Conservation (phyloP, 2,888 invertebrate genomes). For the Ophion obscuratus region DNA sequence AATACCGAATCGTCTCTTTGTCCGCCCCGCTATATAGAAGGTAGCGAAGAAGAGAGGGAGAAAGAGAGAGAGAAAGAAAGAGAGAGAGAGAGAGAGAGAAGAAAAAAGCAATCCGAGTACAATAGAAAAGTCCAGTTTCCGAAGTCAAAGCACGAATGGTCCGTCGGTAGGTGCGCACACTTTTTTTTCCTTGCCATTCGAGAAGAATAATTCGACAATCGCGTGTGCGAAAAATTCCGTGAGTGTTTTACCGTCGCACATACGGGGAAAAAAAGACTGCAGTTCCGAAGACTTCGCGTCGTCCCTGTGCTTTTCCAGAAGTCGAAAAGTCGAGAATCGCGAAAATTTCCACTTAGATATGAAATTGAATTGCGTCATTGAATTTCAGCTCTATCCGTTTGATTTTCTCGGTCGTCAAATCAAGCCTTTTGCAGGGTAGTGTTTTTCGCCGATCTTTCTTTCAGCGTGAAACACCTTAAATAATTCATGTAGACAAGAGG, state of each 20-base stretch:
- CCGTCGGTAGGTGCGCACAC: slow-evolving; percentile 38
- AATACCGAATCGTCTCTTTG: slow-evolving; percentile 61
- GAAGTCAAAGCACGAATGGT: slow-evolving; percentile 65
- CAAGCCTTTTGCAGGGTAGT: background rate
- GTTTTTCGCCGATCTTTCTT: background rate
- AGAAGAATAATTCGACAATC: slow-evolving; percentile 55
- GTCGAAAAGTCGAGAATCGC: slow-evolving; percentile 1
- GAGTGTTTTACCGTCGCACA: background rate
- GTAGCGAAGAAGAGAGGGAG: slow-evolving; percentile 23
- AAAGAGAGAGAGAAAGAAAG: background rate
- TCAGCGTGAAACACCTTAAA: slow-evolving; percentile 6
- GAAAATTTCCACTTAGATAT: background rate
- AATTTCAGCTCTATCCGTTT: background rate
- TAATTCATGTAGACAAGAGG: slow-evolving; percentile 38
- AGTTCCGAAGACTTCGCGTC: background rate
- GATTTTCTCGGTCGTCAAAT: background rate
- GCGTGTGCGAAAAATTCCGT: slow-evolving; percentile 53
- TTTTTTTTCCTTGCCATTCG: slow-evolving; percentile 16
- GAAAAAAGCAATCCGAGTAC: slow-evolving; percentile 48
- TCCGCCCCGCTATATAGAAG: slow-evolving; percentile 26
- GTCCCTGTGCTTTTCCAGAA: background rate
- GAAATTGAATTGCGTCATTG: background rate
- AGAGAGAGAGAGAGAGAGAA: slow-evolving; percentile 35
- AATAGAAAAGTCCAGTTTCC: slow-evolving; percentile 61
- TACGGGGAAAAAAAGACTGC: background rate